Conservation (phyloP, 2,797 vertebrate genomes). For the Diplodus sargus region DNA sequence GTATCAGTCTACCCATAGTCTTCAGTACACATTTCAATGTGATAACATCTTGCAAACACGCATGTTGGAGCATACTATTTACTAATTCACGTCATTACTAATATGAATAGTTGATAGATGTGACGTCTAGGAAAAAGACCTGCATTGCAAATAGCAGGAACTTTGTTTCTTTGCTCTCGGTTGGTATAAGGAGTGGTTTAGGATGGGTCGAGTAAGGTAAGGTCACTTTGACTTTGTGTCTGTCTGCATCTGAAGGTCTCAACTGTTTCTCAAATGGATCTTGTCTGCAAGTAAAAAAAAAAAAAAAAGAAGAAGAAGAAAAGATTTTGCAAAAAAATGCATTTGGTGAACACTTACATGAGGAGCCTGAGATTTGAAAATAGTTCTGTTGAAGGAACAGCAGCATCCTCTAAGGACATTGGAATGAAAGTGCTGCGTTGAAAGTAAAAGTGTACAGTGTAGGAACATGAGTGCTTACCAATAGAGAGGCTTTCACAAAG, state of each 20-base stretch:
- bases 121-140: too few relatives aligned
- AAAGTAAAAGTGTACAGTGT: slow-evolving; percentile 36
- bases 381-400: slow-evolving; percentile 53
- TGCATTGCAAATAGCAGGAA: neutral
- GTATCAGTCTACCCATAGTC: too few relatives aligned
- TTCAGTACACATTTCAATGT: too few relatives aligned
- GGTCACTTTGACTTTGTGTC: slow-evolving; percentile 18
- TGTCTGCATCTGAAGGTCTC: slow-evolving; percentile 13
- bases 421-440: slow-evolving; percentile 51
- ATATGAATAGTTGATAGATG: too few relatives aligned
- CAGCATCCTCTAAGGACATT: slow-evolving; percentile 63
- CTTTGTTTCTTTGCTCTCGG: slow-evolving; percentile 6
- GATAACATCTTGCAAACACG: too few relatives aligned
- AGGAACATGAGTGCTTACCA: slow-evolving; percentile 45
- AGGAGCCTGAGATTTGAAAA: slow-evolving; percentile 52
- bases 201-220: neutral
- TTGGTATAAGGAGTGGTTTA: slow-evolving; percentile 8
- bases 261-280: slow-evolving; percentile 32
- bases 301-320: neutral
- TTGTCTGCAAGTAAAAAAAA: neutral
- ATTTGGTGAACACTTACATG: slow-evolving; percentile 43
- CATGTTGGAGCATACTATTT: too few relatives aligned
- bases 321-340: slow-evolving; percentile 16
- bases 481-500: slow-evolving; percentile 57
- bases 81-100: too few relatives aligned